phyloP scores from a whole-genome alignment of 2,888 invertebrate species.

The Habroteleia sp. region DNA sequence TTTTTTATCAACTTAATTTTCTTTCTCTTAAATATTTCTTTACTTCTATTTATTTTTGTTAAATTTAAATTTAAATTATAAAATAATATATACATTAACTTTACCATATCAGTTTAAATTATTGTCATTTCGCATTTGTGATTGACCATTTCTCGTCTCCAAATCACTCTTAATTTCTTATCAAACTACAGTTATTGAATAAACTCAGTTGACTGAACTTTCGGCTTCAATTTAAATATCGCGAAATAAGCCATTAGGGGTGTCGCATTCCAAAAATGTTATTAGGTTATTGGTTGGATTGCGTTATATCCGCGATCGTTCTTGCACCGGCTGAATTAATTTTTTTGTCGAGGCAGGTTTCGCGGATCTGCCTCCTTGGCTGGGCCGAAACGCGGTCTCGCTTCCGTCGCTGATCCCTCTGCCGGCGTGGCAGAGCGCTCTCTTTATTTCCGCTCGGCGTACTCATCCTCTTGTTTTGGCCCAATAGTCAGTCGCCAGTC shows the following conservation, averaged over 20 bases:
- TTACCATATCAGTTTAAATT: no score
- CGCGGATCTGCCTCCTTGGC: slow-evolving; percentile 11
- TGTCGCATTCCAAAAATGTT: slow-evolving; percentile 13
- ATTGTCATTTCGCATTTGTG: no score
- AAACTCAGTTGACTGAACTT: not conserved
- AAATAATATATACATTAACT: no score
- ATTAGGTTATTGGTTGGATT: slow-evolving; percentile 46
- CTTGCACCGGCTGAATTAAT: slow-evolving; percentile 36
- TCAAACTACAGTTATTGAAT: not conserved
- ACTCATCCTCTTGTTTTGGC: slow-evolving; percentile 79
- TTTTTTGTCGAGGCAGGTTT: slow-evolving; percentile 33
- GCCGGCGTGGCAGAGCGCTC: slow-evolving; percentile 56
- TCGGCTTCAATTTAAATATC: slow-evolving; percentile 1
- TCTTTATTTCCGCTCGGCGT: slow-evolving; percentile 74
- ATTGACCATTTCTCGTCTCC: not conserved
- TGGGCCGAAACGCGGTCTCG: slow-evolving; percentile 43
- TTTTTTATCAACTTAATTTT: no score
- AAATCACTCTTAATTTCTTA: not conserved
- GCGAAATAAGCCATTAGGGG: slow-evolving; percentile 33
- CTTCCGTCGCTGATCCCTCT: slow-evolving; percentile 64
- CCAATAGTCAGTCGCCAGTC: slow-evolving; percentile 79
- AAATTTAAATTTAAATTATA: no score
- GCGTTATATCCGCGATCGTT: slow-evolving; percentile 44
- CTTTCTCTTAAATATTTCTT: no score
- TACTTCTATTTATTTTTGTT: no score